Evolutionary conservation across 2,113 vertebrate genomes (phyloP).

Genomic region (Chaetorhynchus papuensis): DNA sequence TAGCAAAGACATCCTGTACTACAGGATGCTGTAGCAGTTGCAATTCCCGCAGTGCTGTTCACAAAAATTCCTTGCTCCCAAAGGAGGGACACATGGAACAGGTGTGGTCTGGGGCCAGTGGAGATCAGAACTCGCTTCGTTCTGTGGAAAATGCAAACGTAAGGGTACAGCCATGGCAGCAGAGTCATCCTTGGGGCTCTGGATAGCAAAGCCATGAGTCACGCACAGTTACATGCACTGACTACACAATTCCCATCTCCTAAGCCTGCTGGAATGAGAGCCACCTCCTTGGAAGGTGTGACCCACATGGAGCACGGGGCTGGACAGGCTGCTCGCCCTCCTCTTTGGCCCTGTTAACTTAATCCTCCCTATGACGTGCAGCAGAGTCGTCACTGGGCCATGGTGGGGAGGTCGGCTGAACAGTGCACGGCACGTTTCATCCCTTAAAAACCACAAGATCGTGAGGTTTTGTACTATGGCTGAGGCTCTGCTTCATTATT

Average conservation of each 20-base stretch:
- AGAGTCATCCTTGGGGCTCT: neutral
- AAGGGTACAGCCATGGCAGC: neutral
- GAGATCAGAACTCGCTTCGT: rapidly evolving
- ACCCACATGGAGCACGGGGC: neutral
- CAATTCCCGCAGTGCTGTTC: neutral
- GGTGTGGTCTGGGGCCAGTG: neutral
- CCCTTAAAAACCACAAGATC: rapidly evolving
- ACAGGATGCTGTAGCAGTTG: neutral
- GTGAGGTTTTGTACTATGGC: neutral
- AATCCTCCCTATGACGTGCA: neutral
- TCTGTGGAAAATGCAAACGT: neutral
- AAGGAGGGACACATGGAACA: rapidly evolving
- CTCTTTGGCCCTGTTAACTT: neutral
- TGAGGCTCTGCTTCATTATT: neutral
- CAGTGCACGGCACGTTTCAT: rapidly evolving
- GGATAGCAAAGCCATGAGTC: neutral
- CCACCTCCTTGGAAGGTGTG: neutral
- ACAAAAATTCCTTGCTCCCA: neutral
- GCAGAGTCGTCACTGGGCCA: rapidly evolving
- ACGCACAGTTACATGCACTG: neutral
- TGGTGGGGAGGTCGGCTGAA: neutral
- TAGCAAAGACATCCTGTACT: neutral
- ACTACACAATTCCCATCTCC: neutral
- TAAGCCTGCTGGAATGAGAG: neutral
- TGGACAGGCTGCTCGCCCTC: neutral